Percentiles rank a stretch among this genome's conserved stretches.
Evolutionary conservation across 2,113 vertebrate species (phyloP).

Genomic region (Elgaria multicarinata): DNA sequence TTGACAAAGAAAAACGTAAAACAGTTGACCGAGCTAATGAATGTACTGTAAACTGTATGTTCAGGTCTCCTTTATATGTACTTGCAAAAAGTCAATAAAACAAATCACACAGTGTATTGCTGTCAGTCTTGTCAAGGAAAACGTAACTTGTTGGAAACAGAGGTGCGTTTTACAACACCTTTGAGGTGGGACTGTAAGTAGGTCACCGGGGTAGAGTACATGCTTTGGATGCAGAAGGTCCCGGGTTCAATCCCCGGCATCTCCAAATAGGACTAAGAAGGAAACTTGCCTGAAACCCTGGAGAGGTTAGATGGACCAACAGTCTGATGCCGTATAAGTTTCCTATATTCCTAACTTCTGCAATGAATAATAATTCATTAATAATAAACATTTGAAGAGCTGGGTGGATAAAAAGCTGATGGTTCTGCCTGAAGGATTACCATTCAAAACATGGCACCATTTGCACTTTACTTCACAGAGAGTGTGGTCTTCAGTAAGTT

Average conservation of each 20-base stretch:
- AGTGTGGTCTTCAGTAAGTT: neutral
- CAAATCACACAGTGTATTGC: neutral
- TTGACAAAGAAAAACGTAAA: constrained; percentile 27
- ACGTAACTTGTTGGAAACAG: neutral
- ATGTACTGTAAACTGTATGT: constrained; percentile 44
- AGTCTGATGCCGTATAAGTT: too few relatives aligned
- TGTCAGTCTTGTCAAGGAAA: neutral
- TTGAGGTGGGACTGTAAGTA: too few relatives aligned
- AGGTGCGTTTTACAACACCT: too few relatives aligned
- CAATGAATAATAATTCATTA: too few relatives aligned
- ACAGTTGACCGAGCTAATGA: neutral
- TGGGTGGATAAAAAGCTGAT: neutral
- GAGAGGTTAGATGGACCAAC: too few relatives aligned
- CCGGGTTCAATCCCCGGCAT: too few relatives aligned
- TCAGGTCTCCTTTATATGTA: constrained; percentile 42
- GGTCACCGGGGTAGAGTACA: too few relatives aligned
- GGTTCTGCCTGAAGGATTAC: neutral
- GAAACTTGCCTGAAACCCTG: too few relatives aligned
- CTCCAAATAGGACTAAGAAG: too few relatives aligned
- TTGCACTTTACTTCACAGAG: neutral
- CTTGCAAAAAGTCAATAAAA: constrained; percentile 63
- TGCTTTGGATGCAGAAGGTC: too few relatives aligned
- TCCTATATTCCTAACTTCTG: too few relatives aligned
- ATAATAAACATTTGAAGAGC: too few relatives aligned
- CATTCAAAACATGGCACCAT: neutral